Percentiles rank a stretch among this genome's conserved stretches.
Conservation (phyloP, 2,888 invertebrate genomes). For the Lepidocyrtinus sp. region DNA sequence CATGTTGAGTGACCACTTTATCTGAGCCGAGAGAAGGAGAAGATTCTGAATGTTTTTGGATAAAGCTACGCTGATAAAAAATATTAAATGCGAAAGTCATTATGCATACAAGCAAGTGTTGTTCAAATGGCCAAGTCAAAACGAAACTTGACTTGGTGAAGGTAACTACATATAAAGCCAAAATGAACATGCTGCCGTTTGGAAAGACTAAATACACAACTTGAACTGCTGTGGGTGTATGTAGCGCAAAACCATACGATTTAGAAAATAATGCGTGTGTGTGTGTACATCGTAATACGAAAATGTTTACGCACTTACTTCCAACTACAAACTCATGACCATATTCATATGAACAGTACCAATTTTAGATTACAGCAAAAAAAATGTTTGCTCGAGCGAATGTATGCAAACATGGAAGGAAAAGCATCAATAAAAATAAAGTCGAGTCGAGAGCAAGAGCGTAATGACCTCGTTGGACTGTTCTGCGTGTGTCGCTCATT, state of each 20-base stretch:
- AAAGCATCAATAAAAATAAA: slow-evolving; percentile 18
- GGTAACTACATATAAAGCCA: slow-evolving; percentile 40
- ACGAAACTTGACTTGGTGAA: slow-evolving; percentile 49
- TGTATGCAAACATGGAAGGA: slow-evolving; percentile 22
- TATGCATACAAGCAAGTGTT: slow-evolving; percentile 1
- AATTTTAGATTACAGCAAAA: slow-evolving; percentile 26
- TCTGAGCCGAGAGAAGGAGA: neutral
- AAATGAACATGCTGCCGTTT: neutral
- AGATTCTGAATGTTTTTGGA: neutral
- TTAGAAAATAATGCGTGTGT: no score
- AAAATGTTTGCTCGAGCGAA: neutral
- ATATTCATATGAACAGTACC: neutral
- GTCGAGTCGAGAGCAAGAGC: slow-evolving; percentile 31
- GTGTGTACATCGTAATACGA: neutral
- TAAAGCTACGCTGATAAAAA: neutral
- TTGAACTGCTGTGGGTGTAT: neutral
- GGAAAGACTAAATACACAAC: neutral
- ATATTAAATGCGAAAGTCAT: slow-evolving; percentile 15
- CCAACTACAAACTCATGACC: neutral
- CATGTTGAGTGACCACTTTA: neutral
- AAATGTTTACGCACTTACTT: neutral
- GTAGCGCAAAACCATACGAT: no score
- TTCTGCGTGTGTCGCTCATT: slow-evolving; percentile 25
- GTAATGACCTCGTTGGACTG: slow-evolving; percentile 51
- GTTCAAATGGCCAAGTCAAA: neutral